A percentile compares a stretch with the other conserved stretches of the same genome.
Evolutionary conservation across 2,797 vertebrate genomes (phyloP).

Genomic region (Scolopax rusticola): DNA sequence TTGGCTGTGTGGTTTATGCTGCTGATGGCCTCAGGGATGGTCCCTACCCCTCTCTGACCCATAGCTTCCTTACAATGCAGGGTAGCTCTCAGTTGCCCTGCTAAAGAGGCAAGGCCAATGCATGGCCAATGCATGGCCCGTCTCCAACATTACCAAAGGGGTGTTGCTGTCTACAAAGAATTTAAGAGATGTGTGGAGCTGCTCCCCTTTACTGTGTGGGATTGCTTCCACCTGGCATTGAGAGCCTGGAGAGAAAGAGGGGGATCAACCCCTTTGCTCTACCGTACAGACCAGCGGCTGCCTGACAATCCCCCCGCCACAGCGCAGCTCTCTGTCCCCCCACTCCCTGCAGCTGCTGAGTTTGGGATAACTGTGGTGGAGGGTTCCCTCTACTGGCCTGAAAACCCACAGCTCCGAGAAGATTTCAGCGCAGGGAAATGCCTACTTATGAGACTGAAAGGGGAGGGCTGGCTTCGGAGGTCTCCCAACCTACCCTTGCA

Average conservation of each 20-base stretch:
- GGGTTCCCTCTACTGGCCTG: slow-evolving; percentile 66
- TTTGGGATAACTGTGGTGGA: neutral
- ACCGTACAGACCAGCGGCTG: neutral
- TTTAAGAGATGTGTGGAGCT: neutral
- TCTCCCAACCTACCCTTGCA: fast-evolving
- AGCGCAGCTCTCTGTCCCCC: fast-evolving
- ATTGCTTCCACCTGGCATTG: neutral
- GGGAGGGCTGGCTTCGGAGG: fast-evolving
- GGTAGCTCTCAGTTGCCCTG: fast-evolving
- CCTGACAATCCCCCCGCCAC: fast-evolving
- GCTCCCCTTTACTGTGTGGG: fast-evolving
- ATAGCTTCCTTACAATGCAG: neutral
- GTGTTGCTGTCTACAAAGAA: fast-evolving
- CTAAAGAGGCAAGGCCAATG: too few relatives aligned
- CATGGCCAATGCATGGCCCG: fast-evolving
- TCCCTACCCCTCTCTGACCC: neutral
- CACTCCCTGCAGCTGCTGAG: fast-evolving
- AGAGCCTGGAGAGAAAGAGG: neutral
- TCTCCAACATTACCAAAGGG: neutral
- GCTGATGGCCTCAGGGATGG: neutral
- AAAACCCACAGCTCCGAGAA: neutral
- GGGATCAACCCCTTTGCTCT: neutral
- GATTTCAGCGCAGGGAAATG: neutral
- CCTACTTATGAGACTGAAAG: neutral
- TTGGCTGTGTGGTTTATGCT: neutral